Conservation (phyloP, 2,113 vertebrate genomes). For the Rhombomys opimus region DNA sequence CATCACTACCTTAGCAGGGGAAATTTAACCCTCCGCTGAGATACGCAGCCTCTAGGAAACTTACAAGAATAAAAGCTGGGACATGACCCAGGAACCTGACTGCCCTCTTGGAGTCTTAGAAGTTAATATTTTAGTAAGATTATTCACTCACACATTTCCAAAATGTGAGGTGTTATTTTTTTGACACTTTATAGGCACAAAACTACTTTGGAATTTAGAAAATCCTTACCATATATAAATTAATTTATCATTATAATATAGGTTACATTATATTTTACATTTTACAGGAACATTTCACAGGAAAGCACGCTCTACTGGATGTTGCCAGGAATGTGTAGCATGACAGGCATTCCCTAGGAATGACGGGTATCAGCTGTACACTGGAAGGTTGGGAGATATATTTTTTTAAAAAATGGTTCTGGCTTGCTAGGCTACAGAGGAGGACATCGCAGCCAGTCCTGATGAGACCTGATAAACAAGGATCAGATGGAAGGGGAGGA, state of each 20-base stretch:
- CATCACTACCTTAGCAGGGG: background rate
- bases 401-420: too few species aligned
- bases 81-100: background rate
- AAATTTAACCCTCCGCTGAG: background rate
- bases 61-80: background rate
- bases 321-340: background rate
- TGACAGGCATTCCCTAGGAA: background rate
- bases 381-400: too few species aligned
- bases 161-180: background rate
- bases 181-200: background rate
- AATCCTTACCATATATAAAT: background rate
- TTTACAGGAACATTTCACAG: background rate
- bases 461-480: too few species aligned
- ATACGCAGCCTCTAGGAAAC: background rate
- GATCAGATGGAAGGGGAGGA: too few species aligned
- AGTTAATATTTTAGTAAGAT: background rate
- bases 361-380: background rate
- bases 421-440: too few species aligned
- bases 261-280: background rate
- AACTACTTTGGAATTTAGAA: slow-evolving; percentile 37
- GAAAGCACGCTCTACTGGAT: background rate
- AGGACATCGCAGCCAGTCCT: too few species aligned
- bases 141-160: background rate
- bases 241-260: background rate
- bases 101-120: background rate